These are phyloP conservation scores for Rhamnusium bicolor DNA, from an alignment of 2,888 invertebrate genomes.

Conservation along the genomic window DNA sequence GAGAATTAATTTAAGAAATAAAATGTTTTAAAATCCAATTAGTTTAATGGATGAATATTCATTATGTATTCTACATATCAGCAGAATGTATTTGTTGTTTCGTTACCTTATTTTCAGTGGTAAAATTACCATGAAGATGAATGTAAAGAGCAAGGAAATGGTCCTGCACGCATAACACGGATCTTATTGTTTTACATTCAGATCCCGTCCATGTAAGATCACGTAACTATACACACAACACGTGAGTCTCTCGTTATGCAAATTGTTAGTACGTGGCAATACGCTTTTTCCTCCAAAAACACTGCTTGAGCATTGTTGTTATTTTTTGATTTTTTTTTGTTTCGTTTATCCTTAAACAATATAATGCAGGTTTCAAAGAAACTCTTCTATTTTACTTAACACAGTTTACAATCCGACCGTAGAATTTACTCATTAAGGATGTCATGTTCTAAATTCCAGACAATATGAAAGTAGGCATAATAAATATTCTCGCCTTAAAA, in stretches of 20 bases:
- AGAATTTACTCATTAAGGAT: no score
- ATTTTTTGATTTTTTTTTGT: slow-evolving; percentile 23
- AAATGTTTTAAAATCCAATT: slow-evolving; percentile 15
- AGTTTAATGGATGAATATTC: slow-evolving; percentile 17
- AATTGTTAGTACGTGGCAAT: slow-evolving; percentile 59
- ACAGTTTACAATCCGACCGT: neutral
- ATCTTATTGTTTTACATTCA: slow-evolving; percentile 61
- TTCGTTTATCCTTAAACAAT: neutral
- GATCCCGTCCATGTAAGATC: slow-evolving; percentile 55
- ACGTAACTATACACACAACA: slow-evolving; percentile 62
- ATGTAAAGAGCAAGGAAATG: slow-evolving; percentile 51
- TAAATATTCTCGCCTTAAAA: no score
- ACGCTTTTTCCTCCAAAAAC: slow-evolving; percentile 45
- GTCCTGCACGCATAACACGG: slow-evolving; percentile 54
- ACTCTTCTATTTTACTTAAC: neutral
- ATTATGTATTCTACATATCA: slow-evolving; percentile 28
- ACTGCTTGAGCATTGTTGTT: slow-evolving; percentile 22
- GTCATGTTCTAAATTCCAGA: no score
- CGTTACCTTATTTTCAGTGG: slow-evolving; percentile 40
- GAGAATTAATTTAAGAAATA: no score
- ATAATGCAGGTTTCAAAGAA: neutral
- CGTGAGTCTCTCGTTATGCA: slow-evolving; percentile 62
- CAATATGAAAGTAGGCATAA: no score
- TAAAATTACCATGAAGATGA: slow-evolving; percentile 52
- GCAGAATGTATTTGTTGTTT: slow-evolving; percentile 29